Conservation (phyloP, 2,888 invertebrate genomes). For the Pristionchus fissidentatus region DNA sequence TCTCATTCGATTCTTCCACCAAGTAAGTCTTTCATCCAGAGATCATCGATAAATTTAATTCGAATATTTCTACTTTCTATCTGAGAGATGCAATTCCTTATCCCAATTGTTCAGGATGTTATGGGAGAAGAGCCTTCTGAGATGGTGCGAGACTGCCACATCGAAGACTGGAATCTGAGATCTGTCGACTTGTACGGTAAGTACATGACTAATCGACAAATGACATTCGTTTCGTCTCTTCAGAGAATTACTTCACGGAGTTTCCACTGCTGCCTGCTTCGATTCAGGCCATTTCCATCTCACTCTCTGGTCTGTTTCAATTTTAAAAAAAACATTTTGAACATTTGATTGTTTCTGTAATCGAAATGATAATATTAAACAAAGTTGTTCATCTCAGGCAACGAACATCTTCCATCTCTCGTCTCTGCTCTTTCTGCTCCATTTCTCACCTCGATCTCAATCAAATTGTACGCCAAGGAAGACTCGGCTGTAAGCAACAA, state of each 20-base stretch:
- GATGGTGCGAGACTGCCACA: constrained; percentile 50
- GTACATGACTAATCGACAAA: not conserved
- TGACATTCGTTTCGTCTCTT: not conserved
- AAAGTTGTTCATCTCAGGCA: not conserved
- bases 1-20: constrained; percentile 72
- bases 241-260: constrained; percentile 70
- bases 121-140: constrained; percentile 49
- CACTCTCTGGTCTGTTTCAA: constrained; percentile 58
- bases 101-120: not conserved
- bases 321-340: too few relatives aligned
- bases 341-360: not conserved
- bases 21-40: constrained; percentile 52
- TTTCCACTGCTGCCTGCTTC: constrained; percentile 70
- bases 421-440: constrained; percentile 41
- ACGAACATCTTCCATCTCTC: constrained; percentile 32
- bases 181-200: constrained; percentile 71
- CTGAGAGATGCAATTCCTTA: not conserved
- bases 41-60: not conserved
- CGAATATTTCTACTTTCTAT: not conserved
- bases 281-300: constrained; percentile 66
- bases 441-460: constrained; percentile 21
- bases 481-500: not conserved
- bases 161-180: constrained; percentile 60
- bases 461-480: constrained; percentile 37
- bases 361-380: not conserved